A percentile compares a stretch with the other conserved stretches of the same genome.
Conservation (phyloP, 2,888 invertebrate genomes). For the Neria commutata region DNA sequence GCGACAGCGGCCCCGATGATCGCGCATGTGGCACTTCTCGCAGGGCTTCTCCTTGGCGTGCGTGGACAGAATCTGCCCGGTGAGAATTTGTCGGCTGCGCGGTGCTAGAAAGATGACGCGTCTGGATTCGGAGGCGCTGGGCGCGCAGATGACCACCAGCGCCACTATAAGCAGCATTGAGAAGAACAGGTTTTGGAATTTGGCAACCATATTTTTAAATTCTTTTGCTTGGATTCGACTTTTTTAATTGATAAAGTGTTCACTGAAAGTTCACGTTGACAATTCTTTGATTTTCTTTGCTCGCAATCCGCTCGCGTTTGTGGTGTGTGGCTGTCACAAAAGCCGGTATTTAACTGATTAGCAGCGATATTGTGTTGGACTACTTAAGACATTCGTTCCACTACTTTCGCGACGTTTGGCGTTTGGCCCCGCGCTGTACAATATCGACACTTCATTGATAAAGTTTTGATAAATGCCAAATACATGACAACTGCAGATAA, state of each 20-base stretch:
- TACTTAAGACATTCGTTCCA: conserved; percentile 4
- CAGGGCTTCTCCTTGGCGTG: conserved; percentile 46
- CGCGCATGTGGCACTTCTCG: conserved; percentile 52
- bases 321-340: conserved; percentile 31
- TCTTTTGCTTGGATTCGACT: neutral
- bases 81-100: conserved; percentile 36
- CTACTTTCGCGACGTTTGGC: no score
- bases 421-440: neutral
- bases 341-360: conserved; percentile 51
- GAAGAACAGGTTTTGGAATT: conserved; percentile 30
- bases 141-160: conserved; percentile 40
- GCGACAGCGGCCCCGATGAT: conserved; percentile 55
- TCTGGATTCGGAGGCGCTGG: conserved; percentile 39
- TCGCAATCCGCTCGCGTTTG: neutral
- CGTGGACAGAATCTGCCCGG: conserved; percentile 48
- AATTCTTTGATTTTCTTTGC: conserved; percentile 10
- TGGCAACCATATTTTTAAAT: conserved; percentile 9
- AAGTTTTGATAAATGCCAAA: conserved; percentile 2
- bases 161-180: conserved; percentile 37
- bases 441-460: neutral
- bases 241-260: neutral
- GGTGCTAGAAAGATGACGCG: conserved; percentile 53
- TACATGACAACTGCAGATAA: neutral
- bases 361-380: conserved; percentile 31
- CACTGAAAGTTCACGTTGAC: no score